phyloP scores from a whole-genome alignment of 2,797 vertebrate species.

The Coranthus polyacanthus region DNA sequence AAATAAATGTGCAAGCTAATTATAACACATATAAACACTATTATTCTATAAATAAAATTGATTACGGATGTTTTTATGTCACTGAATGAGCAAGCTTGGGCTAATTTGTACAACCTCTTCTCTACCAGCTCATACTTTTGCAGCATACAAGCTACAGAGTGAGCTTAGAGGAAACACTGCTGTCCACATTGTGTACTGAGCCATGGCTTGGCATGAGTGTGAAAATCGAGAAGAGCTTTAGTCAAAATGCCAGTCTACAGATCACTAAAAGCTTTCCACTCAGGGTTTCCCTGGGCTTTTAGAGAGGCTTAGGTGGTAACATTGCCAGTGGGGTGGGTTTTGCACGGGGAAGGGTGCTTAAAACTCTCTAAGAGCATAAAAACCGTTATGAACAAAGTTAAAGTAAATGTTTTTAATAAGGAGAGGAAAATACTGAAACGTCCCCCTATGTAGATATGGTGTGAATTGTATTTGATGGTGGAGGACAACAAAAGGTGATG shows the following conservation, averaged over 20 bases:
- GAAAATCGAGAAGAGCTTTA: conserved; percentile 86
- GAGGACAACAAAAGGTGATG: neutral
- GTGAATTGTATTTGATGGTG: neutral
- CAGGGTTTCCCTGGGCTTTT: conserved; percentile 76
- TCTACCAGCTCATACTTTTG: conserved; percentile 34
- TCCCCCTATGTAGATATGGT: neutral
- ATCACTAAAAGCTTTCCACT: conserved; percentile 86
- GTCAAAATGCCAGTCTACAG: conserved; percentile 85
- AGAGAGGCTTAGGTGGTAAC: conserved; percentile 76
- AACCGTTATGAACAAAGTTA: conserved; percentile 46
- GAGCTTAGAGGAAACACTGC: conserved; percentile 63
- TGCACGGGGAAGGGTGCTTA: conserved; percentile 38
- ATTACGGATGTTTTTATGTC: conserved; percentile 4
- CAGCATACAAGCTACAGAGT: conserved; percentile 43
- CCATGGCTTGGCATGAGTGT: conserved; percentile 76
- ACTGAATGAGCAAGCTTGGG: no score
- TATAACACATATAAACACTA: neutral
- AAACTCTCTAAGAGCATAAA: conserved; percentile 42
- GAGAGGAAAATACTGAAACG: conserved; percentile 1
- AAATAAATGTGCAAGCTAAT: neutral
- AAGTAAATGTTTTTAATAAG: conserved; percentile 29
- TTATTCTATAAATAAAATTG: no score
- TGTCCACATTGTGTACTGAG: conserved; percentile 69
- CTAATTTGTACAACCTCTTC: no score
- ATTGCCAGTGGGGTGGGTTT: conserved; percentile 66